Conservation (phyloP, 2,113 vertebrate genomes). For the Nothoprocta perdicaria region DNA sequence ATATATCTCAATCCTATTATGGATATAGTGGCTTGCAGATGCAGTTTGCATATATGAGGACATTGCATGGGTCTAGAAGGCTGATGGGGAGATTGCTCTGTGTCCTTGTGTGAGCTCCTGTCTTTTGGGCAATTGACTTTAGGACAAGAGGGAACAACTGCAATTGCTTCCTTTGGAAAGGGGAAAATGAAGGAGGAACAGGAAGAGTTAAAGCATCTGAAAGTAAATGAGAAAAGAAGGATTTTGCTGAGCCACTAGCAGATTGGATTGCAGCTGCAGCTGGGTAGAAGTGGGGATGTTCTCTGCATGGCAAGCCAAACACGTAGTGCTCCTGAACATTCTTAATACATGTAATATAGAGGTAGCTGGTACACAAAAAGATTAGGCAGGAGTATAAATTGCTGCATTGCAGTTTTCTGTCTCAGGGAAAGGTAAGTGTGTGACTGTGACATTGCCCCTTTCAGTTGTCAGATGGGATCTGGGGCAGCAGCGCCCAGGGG, state of each 20-base stretch:
- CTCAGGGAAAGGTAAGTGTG: background rate
- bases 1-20: background rate
- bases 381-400: background rate
- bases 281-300: background rate
- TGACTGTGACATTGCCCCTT: too few relatives aligned
- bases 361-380: background rate
- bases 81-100: background rate
- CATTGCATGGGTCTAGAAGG: background rate
- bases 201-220: background rate
- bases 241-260: background rate
- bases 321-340: background rate
- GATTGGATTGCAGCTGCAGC: background rate
- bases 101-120: background rate
- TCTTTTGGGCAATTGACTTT: background rate
- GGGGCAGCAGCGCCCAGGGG: background rate
- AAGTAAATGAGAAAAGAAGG: background rate
- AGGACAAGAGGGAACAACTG: conserved; percentile 9
- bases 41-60: background rate
- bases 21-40: background rate
- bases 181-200: background rate
- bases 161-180: background rate
- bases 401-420: background rate
- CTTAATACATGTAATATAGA: background rate
- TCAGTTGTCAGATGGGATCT: background rate
- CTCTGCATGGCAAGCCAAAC: background rate